Evolutionary conservation across 1,140 invertebrate genomes (phyloP).

Genomic region (Drosophila navojoa): DNA sequence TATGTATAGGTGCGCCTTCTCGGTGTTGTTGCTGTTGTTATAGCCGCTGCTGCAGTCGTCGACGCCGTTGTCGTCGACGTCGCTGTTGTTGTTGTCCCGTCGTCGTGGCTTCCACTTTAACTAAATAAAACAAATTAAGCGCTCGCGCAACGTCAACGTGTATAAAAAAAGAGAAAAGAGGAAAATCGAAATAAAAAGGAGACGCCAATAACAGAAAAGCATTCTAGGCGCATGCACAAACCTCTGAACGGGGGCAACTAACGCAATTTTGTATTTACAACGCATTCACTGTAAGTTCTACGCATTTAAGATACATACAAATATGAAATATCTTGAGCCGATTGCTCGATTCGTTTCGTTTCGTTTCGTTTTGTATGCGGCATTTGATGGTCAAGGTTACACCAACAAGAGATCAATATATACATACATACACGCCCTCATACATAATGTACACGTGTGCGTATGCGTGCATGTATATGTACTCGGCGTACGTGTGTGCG

Average conservation of each 20-base stretch:
- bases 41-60: conserved; percentile 26
- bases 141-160: conserved; percentile 43
- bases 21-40: conserved; percentile 19
- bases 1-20: conserved; percentile 32
- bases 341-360: conserved; percentile 21
- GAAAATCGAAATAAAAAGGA: conserved; percentile 30
- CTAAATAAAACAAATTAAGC: conserved; percentile 65
- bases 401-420: conserved; percentile 51
- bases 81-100: conserved; percentile 13
- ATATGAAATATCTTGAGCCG: conserved; percentile 28
- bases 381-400: conserved; percentile 75
- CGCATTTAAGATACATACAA: conserved; percentile 34
- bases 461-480: background rate
- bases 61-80: conserved; percentile 19
- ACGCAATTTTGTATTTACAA: conserved; percentile 7
- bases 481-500: conserved; percentile 27
- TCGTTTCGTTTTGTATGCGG: conserved; percentile 18
- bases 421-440: conserved; percentile 19
- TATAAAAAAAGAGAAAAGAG: conserved; percentile 33
- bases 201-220: conserved; percentile 12
- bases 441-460: conserved; percentile 1
- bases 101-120: conserved; percentile 58
- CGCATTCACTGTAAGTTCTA: conserved; percentile 39
- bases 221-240: conserved; percentile 25
- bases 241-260: conserved; percentile 6